These are phyloP conservation scores for Fregata magnificens DNA, from an alignment of 2,113 vertebrate species.

Conservation along the genomic window DNA sequence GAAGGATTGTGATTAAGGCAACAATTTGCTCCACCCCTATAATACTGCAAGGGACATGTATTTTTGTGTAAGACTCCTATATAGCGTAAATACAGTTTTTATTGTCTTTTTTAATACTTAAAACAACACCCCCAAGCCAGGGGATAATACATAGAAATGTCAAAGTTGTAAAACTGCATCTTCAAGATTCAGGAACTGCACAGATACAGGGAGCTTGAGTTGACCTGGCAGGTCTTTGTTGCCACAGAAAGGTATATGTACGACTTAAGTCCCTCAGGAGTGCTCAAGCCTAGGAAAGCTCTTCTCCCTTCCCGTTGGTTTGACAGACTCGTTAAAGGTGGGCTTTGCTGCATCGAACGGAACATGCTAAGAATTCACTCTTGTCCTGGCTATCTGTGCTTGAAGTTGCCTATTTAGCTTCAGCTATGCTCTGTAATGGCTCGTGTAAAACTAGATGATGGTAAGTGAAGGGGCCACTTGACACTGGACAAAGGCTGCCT, in stretches of 20 bases:
- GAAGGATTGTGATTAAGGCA: neutral
- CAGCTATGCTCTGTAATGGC: neutral
- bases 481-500: neutral
- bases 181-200: neutral
- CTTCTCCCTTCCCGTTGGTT: neutral
- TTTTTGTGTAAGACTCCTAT: neutral
- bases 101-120: neutral
- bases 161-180: neutral
- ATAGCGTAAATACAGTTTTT: neutral
- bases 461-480: neutral
- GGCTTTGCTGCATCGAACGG: accelerated
- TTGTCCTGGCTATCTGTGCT: neutral
- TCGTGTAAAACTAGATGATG: neutral
- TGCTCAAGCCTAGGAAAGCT: neutral
- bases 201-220: neutral
- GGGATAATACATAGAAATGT: neutral
- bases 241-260: neutral
- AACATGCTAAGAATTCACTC: neutral
- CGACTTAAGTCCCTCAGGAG: neutral
- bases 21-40: neutral
- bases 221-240: neutral
- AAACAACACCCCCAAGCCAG: neutral
- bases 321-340: neutral
- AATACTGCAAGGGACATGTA: neutral
- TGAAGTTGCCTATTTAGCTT: neutral